A percentile compares a stretch with the other conserved stretches of the same genome.
Evolutionary conservation across 1,140 invertebrate species (phyloP).

Genomic region (Drosophila lacteicornis): DNA sequence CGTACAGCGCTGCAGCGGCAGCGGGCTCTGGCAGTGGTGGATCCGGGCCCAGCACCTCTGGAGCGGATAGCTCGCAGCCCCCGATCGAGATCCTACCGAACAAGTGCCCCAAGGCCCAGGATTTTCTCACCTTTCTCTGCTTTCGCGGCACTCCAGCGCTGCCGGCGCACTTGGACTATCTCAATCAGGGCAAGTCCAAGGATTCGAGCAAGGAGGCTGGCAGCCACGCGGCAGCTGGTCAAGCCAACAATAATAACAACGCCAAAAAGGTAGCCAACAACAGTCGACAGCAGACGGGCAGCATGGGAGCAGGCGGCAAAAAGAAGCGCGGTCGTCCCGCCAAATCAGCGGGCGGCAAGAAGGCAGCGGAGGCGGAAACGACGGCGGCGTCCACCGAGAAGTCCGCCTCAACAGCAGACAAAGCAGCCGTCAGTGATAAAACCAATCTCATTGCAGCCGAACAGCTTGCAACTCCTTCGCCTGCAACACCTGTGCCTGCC

Average conservation of each 20-base stretch:
- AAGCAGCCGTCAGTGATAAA: slow-evolving; percentile 63
- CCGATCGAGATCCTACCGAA: slow-evolving; percentile 87
- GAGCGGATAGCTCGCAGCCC: slow-evolving; percentile 83
- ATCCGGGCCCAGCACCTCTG: slow-evolving; percentile 85
- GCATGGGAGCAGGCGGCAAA: slow-evolving; percentile 24
- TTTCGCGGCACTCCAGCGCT: slow-evolving; percentile 92
- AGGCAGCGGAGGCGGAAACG: slow-evolving; percentile 3
- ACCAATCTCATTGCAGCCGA: slow-evolving; percentile 40
- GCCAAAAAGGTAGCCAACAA: slow-evolving; percentile 41
- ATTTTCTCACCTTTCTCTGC: slow-evolving; percentile 95
- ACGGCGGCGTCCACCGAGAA: slow-evolving; percentile 10
- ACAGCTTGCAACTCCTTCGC: slow-evolving; percentile 4
- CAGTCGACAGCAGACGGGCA: slow-evolving; percentile 34
- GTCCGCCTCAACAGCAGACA: slow-evolving; percentile 3
- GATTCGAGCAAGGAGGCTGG: slow-evolving; percentile 42
- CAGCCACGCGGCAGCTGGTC: slow-evolving; percentile 4
- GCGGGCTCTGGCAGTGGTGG: slow-evolving; percentile 45
- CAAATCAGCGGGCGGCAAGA: slow-evolving; percentile 36
- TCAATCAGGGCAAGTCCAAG: slow-evolving; percentile 86
- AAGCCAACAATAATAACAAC: slow-evolving; percentile 46
- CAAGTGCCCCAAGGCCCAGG: slow-evolving; percentile 93
- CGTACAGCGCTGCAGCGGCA: slow-evolving; percentile 48
- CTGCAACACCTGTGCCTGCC: background rate
- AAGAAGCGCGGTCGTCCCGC: slow-evolving; percentile 73
- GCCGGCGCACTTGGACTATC: slow-evolving; percentile 91